These are phyloP conservation scores for Cordilura impudica DNA, from an alignment of 2,888 invertebrate species.

Conservation along the genomic window DNA sequence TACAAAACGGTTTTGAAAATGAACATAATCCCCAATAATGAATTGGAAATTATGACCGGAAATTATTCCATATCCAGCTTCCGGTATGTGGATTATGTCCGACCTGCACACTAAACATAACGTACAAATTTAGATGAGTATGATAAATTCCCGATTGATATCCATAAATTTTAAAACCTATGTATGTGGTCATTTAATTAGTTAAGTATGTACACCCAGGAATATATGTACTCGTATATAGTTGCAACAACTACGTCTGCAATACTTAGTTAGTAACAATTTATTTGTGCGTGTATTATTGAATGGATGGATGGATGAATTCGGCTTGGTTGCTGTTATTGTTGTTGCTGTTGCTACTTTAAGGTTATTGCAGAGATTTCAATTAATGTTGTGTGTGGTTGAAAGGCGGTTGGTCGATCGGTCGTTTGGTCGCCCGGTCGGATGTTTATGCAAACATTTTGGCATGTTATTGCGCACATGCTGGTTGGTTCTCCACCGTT, in stretches of 20 bases:
- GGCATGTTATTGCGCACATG: constrained; percentile 57
- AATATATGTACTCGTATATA: too few species aligned
- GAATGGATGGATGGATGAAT: constrained; percentile 22
- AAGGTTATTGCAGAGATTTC: constrained; percentile 50
- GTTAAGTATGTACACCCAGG: constrained; percentile 53
- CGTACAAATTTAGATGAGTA: too few species aligned
- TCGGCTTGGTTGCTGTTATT: constrained; percentile 23
- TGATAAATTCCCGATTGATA: too few species aligned
- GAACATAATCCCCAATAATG: too few species aligned
- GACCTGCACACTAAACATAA: too few species aligned
- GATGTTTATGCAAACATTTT: constrained; percentile 30
- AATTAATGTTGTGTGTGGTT: constrained; percentile 54
- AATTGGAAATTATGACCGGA: too few species aligned
- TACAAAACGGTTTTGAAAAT: too few species aligned
- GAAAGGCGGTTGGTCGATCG: constrained; percentile 2
- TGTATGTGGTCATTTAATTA: constrained; percentile 50
- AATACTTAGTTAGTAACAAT: not conserved
- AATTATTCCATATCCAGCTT: too few species aligned
- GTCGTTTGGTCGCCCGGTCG: not conserved
- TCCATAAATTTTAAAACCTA: too few species aligned
- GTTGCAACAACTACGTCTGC: constrained; percentile 23
- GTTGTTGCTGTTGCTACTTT: constrained; percentile 28
- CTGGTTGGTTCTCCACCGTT: constrained; percentile 43
- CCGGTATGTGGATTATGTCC: too few species aligned
- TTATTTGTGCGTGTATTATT: constrained; percentile 51